Percentiles rank a stretch among this genome's conserved stretches.
phyloP scores from a whole-genome alignment of 2,113 vertebrate genomes.

The Hippopotamus amphibius region DNA sequence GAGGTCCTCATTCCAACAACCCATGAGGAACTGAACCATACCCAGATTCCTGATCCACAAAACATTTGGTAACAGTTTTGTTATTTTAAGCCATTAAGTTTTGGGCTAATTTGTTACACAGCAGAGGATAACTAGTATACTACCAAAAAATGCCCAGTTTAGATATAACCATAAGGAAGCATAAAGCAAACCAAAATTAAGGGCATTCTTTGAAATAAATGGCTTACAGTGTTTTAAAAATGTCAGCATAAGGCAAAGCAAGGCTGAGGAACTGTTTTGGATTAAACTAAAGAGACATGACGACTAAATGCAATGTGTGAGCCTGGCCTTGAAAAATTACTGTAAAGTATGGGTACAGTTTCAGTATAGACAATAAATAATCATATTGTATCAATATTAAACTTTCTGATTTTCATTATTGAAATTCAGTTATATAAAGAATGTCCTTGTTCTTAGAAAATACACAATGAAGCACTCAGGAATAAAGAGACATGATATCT shows the following conservation, averaged over 20 bases:
- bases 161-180: not conserved
- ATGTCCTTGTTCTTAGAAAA: not conserved
- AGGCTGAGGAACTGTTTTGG: not conserved
- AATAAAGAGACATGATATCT: conserved; percentile 2
- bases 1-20: not conserved
- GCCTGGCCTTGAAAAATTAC: not conserved
- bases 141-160: not conserved
- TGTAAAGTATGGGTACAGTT: not conserved
- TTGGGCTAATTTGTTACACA: conserved; percentile 45
- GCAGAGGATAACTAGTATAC: not conserved
- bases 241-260: not conserved
- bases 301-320: not conserved
- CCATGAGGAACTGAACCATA: not conserved
- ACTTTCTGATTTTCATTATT: not conserved
- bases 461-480: not conserved
- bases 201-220: not conserved
- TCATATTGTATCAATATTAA: not conserved
- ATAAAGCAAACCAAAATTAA: conserved; percentile 20
- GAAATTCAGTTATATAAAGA: not conserved
- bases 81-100: not conserved
- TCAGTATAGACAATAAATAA: not conserved
- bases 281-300: conserved; percentile 8
- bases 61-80: not conserved
- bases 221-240: not conserved
- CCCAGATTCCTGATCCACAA: not conserved